phyloP scores from a whole-genome alignment of 2,888 invertebrate genomes.

The Plebejus melissa region DNA sequence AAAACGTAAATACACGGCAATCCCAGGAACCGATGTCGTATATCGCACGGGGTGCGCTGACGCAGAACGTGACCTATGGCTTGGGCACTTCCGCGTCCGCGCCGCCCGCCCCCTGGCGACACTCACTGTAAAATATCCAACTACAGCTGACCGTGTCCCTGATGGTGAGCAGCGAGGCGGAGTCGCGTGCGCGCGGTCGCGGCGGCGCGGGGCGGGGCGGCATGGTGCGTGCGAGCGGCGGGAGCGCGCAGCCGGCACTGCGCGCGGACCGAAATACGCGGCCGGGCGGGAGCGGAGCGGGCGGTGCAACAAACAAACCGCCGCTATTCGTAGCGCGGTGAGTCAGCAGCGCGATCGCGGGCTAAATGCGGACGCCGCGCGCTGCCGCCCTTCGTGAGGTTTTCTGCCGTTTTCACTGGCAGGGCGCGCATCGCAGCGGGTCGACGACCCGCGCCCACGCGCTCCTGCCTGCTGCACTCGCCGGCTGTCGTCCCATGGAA shows the following conservation, averaged over 20 bases:
- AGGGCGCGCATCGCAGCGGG: constrained; percentile 64
- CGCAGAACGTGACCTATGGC: constrained; percentile 45
- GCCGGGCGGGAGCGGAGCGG: constrained; percentile 69
- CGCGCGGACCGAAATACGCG: constrained; percentile 66
- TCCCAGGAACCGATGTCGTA: constrained; percentile 22
- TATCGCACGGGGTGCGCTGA: constrained; percentile 38
- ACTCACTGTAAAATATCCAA: constrained; percentile 88
- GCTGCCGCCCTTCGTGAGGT: constrained; percentile 73
- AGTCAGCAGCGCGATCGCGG: constrained; percentile 73
- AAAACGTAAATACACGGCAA: constrained; percentile 21
- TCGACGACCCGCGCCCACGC: constrained; percentile 73
- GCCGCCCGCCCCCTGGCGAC: constrained; percentile 45
- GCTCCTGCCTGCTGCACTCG: constrained; percentile 59
- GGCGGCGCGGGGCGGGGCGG: constrained; percentile 69
- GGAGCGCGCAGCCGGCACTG: constrained; percentile 68
- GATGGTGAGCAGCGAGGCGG: constrained; percentile 77
- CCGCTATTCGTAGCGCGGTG: constrained; percentile 73
- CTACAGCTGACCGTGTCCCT: constrained; percentile 85
- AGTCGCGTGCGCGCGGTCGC: constrained; percentile 76
- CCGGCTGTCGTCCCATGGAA: constrained; percentile 34
- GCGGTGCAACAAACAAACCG: constrained; percentile 76
- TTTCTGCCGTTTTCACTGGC: constrained; percentile 70
- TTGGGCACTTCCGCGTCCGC: constrained; percentile 40
- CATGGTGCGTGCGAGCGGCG: constrained; percentile 65
- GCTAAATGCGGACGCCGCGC: constrained; percentile 76